Base-by-base conservation (phyloP, 2,888 invertebrate genomes). In the Dicyrtomina minuta region DNA sequence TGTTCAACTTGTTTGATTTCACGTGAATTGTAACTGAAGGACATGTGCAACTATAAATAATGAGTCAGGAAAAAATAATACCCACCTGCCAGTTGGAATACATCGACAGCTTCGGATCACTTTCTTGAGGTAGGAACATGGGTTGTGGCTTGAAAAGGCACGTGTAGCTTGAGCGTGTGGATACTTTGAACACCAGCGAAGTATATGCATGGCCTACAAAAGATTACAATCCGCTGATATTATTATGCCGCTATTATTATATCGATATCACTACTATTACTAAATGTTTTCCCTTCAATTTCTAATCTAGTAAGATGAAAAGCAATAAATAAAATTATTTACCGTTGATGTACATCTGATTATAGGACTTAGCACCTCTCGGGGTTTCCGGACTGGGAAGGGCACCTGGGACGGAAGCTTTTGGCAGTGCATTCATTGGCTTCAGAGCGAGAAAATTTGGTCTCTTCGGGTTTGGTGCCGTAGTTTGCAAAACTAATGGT, bases 91-190 rank as follows among this genome's bases (percentile, higher is more conserved):
- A 97, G 81, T 96, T 95, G 66, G 95, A 95, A 82, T 97, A 97
- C 96, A 97, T 97, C 51, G 96, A 96, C 66, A 96, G 83, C 79
- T 91, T 92, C 80, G 92, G 91, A 81, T 92, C 92, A 0, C 90
- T 90, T 72, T 83, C 82, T 59, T 84, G 82, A 22, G 81, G 82
- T 70, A 96, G 93, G 81, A 96, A 96, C 81, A 93, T 94, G 1
- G 97, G 96, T 81, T 97, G 96, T 0, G 94, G 92, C 77, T 93
- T 89, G 82, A 94, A 93, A 60, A 96, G 86, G 1, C 95, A 95
- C 80, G 96, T 96, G 82, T 93, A 97, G 79, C 93, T 94, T 70
- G 91, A 89, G 81, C 91, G 89, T 1, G 94, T 93, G 24, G 93
- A 93, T 81, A 92, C 91, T 83, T 95, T 95, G 70, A 95, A 84